phyloP scores from a whole-genome alignment of 2,113 vertebrate genomes.

The Australoheros scitulus region DNA sequence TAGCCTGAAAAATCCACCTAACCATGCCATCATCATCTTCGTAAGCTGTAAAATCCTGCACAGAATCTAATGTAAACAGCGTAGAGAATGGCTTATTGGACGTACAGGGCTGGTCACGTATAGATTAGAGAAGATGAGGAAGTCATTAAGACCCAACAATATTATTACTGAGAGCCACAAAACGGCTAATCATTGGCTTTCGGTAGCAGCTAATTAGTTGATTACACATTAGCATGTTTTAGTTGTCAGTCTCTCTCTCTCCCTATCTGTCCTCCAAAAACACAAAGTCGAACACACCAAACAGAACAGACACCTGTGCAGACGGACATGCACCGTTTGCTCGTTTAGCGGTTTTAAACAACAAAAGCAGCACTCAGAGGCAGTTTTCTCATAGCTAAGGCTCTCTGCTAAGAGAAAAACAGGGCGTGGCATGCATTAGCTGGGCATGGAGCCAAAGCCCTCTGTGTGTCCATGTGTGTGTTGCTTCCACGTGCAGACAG shows the following conservation, averaged over 20 bases:
- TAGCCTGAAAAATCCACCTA: neutral
- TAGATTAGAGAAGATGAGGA: constrained; percentile 41
- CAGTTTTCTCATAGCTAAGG: neutral
- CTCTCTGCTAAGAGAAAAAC: constrained; percentile 38
- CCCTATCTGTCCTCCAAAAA: neutral
- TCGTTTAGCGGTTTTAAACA: constrained; percentile 13
- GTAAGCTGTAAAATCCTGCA: constrained; percentile 12
- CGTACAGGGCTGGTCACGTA: constrained; percentile 12
- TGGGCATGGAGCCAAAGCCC: constrained; percentile 44
- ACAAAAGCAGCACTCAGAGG: constrained; percentile 19
- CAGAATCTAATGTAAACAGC: neutral
- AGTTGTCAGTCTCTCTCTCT: neutral
- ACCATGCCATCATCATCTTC: neutral
- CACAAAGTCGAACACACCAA: neutral
- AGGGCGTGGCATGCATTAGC: constrained; percentile 47
- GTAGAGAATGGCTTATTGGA: neutral
- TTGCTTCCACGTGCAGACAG: constrained; percentile 47
- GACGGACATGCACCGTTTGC: neutral
- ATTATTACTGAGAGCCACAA: constrained; percentile 42
- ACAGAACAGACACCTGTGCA: neutral
- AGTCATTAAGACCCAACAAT: constrained; percentile 48
- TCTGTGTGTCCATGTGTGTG: constrained; percentile 12
- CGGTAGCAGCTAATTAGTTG: constrained; percentile 50
- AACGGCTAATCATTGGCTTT: constrained; percentile 46
- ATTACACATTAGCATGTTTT: constrained; percentile 45